These are phyloP conservation scores for Phycodurus eques DNA, from an alignment of 2,113 vertebrate genomes.

Conservation along the genomic window DNA sequence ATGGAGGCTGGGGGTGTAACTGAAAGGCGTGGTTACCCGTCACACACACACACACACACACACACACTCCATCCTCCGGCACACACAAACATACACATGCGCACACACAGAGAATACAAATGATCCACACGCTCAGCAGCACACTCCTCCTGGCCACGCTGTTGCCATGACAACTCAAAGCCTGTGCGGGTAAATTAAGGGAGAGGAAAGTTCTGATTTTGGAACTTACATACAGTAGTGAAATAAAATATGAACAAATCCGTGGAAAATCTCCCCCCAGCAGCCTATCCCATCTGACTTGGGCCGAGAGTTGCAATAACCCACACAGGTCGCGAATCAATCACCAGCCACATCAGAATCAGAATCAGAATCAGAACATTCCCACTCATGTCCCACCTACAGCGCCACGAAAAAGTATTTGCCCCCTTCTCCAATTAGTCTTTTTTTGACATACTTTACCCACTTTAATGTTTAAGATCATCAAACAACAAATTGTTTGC, in stretches of 20 bases:
- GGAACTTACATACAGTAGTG: not conserved
- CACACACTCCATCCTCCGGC: not conserved
- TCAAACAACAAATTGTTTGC: no score
- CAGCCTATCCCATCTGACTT: no score
- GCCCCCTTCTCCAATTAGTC: no score
- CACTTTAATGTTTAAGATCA: no score
- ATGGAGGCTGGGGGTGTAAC: constrained; percentile 22
- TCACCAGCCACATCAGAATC: no score
- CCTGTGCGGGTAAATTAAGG: constrained; percentile 16
- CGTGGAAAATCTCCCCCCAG: no score
- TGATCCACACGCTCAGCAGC: constrained; percentile 18
- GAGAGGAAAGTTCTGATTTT: constrained; percentile 28
- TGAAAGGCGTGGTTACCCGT: constrained; percentile 17
- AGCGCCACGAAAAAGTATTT: no score
- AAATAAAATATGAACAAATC: not conserved
- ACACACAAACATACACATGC: constrained; percentile 4
- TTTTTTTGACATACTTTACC: no score
- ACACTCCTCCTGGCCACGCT: constrained; percentile 35
- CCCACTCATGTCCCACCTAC: no score
- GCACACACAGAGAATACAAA: constrained; percentile 15
- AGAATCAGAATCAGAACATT: no score
- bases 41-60: constrained; percentile 12
- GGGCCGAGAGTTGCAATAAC: no score
- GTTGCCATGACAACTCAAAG: constrained; percentile 75
- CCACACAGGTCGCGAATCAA: no score